Evolutionary conservation across 64 coral and sea anemone genomes (phyloP), one percentile per base, ranked within the genome.

Genomic region (Stylophora pistillata): DNA sequence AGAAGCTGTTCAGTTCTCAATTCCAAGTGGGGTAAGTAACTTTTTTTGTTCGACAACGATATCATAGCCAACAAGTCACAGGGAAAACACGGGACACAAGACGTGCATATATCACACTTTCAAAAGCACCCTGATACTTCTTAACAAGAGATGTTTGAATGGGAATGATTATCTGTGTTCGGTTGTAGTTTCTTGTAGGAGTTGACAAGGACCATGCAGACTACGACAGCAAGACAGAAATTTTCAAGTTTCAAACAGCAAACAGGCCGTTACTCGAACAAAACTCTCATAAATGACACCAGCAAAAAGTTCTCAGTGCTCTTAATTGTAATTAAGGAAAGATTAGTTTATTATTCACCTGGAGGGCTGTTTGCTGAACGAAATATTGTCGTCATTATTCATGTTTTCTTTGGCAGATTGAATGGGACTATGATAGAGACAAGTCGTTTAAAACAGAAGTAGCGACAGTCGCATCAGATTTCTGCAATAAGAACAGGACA

Each of bases 371-470:
- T 15, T 62, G 5, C 21, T 62, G 21, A 62, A 21, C 9, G 2
- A 25, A 25, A n/a, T 1, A 25, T n/a, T 10, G n/a, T n/a, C 21
- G 20, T 5, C n/a, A 4, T 1, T 66, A 27, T 26, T 55, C 1
- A 21, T 55, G 30, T 79, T 27, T 60, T 13, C 29, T 79, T 18
- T 60, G 26, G 63, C 28, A 81, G 55, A 72, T 79, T 17, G 41
- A 81, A 79, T 89, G 88, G 88, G 78, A 89, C 70, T 78, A 56
- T 18, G 4, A 33, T 13, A 73, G 20, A 30, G 76, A 89, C 63
- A 71, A 80, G 54, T 71, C n/a, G 15, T 89, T 89, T 55, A 89
- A 89, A 71, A 64, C 47, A 12, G 73, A 53, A 70, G 30, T 81
- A 18, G 88, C 77, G 18, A 21, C 15, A 1, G 77, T 73, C 14